Evolutionary conservation across 2,888 invertebrate species (phyloP), one percentile per base, ranked within the genome.

Genomic region (Archaeoteleia sp.): DNA sequence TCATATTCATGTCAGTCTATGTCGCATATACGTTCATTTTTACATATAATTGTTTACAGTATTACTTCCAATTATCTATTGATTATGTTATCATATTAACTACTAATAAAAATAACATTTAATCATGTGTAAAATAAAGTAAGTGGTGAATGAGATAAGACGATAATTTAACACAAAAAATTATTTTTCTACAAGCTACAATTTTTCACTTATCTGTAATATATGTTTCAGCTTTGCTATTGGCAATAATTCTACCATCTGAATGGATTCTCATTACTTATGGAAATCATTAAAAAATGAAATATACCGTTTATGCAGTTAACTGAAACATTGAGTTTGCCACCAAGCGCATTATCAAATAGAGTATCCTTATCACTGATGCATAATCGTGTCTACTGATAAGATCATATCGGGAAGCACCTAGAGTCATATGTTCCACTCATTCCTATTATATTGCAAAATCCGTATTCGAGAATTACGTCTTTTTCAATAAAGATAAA

Each of bases 301-400:
- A 23, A 7, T 6, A 23, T 5, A 23, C 4, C 23, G 9, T 53
- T 53, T 39, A n/a, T 27, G 25, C 39, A 48, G 48, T 20, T 17
- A 32, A n/a, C 27, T 34, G 46, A 48, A 60, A 54, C 60, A 46
- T 13, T 30, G 49, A 25, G 29, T 55, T 49, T 54, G 13, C 29
- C 32, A 45, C 40, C 29, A 15, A 13, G 17, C 29, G 29, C 34
- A 20, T 13, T 63, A 58, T 68, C 58, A 43, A n/a, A n/a, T n/a
- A n/a, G 17, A 13, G 34, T 13, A 46, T 23, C 27, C 29, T 68
- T 62, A 67, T 67, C 62, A 62, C 17, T 35, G 29, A 53, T 57
- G 62, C 51, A 61, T 57, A 67, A 67, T 67, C 57, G 45, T 30
- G 39, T 57, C 43, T 45, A 8, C 51, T 53, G 67, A 67, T 67